phyloP scores from a whole-genome alignment of 2,888 invertebrate genomes.

The Catocala nupta region DNA sequence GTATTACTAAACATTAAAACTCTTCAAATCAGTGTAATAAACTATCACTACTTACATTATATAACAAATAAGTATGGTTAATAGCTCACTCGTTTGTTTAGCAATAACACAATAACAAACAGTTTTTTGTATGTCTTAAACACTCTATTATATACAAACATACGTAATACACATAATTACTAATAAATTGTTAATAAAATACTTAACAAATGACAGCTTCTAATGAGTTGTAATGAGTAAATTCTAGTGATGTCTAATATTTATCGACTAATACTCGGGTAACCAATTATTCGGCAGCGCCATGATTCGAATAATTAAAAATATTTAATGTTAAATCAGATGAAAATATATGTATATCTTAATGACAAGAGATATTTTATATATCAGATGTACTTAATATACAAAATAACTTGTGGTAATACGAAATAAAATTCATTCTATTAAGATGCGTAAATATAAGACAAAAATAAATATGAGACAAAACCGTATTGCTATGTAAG shows the following conservation, averaged over 20 bases:
- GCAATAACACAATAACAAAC: conserved; percentile 32
- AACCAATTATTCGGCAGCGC: not conserved
- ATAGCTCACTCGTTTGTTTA: conserved; percentile 18
- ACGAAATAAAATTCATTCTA: too few relatives aligned
- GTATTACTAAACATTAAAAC: conserved; percentile 11
- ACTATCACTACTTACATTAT: conserved; percentile 18
- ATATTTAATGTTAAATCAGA: too few relatives aligned
- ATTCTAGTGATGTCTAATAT: not conserved
- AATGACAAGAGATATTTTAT: too few relatives aligned
- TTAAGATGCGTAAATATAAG: too few relatives aligned
- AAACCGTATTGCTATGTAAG: too few relatives aligned
- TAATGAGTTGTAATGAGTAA: conserved; percentile 17
- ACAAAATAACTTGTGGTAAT: too few relatives aligned
- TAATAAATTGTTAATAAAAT: conserved; percentile 34
- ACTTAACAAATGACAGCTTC: conserved; percentile 28
- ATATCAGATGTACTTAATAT: too few relatives aligned
- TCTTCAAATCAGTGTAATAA: conserved; percentile 12
- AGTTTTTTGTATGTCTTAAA: conserved; percentile 17
- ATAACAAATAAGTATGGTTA: conserved; percentile 19
- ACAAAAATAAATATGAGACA: too few relatives aligned
- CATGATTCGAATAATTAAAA: too few relatives aligned
- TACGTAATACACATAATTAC: conserved; percentile 41
- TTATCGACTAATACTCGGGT: not conserved
- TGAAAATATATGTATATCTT: too few relatives aligned
- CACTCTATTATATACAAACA: conserved; percentile 25